Evolutionary conservation across 2,113 vertebrate species (phyloP), one percentile per base, ranked within the genome.

Genomic region (Heterocephalus glaber): DNA sequence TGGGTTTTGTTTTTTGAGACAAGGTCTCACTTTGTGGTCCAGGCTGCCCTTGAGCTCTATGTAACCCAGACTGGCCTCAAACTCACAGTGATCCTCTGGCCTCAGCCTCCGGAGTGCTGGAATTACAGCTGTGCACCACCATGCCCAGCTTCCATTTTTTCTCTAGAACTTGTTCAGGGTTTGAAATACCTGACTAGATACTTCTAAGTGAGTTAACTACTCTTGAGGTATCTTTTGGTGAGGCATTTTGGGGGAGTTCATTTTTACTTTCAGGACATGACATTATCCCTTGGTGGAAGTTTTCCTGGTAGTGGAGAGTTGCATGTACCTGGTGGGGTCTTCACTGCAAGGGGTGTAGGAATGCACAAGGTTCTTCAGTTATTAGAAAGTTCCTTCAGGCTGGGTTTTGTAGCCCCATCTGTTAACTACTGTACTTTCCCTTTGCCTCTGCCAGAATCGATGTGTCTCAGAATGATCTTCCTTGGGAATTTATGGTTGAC

Each of bases 401-500:
- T 54, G 11, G 49, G 35, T 56, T 66, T 84, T 56, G 35, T 41
- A 49, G 38, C 38, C 60, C 76, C 61, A 41, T 96, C 60, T 86
- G 86, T 97, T 44, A 96, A 87, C 35, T 9, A 84, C 96, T 89
- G 41, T 85, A 90, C 60, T 94, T 66, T 83, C 17, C 2, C 72
- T 96, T 94, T 94, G 41, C 8, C 72, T 96, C 92, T 93, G 19
- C 80, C 89, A 99, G 99, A 98, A 99, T 99, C 47, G 99, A 99
- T 89, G 98, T 99, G n/a, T 99, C 99, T 89, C 98, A 97, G 82
- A 99, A 99, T 87, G 99, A 99, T 97, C 99, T 99, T 93, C 99
- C 99, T 5, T 99, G 99, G 99, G 99, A 99, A 98, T 99, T 99
- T 94, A 99, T 99, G 99, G 99, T 99, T 76, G 99, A 99, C 92